Base-by-base conservation (phyloP, 2,888 invertebrate species). In the Xanthia icteritia region DNA sequence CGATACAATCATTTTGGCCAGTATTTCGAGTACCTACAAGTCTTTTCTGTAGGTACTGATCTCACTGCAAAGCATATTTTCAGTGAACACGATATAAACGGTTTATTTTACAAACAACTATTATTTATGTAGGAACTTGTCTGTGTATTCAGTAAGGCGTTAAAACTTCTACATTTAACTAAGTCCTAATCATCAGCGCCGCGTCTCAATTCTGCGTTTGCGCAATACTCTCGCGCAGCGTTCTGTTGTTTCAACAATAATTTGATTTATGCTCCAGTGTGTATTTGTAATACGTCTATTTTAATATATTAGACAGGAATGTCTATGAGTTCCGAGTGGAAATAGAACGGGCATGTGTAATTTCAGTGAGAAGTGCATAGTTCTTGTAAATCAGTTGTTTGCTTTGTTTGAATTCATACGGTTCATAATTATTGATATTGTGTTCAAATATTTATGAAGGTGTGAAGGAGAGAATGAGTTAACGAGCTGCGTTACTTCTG, bases 291-390 rank as follows among this genome's bases (percentile, higher is more conserved):
- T 86, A 85, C 83, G 81, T 86, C 85, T 86, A 90, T 90, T 90
- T 89, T 82, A 89, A 90, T 90, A 88, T 90, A 89, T 89, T 89
- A 90, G 85, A 84, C 86, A 87, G 90, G 91, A 90, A 91, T 91
- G 88, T 89, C 83, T 87, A 86, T 90, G 82, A 82, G 84, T 87
- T 86, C 79, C 79, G 82, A 79, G 77, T 90, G 82, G 82, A 92
- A 92, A 92, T 92, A 92, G 91, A 90, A 86, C 87, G 81, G 83
- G 83, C 81, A 76, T 83, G 80, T 82, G 88, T 87, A 84, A 82
- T 83, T 85, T 75, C 76, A 79, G 61, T 48, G 36, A 70, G 79
- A 86, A 89, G 84, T 87, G 84, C 88, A 87, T 88, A 81, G 83
- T 83, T 85, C 80, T 86, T 77, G 86, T 86, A 82, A 89, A 84